Percentiles rank a stretch among this genome's conserved stretches.
Evolutionary conservation across 2,797 vertebrate genomes (phyloP).

Genomic region (Malurus leucopterus): DNA sequence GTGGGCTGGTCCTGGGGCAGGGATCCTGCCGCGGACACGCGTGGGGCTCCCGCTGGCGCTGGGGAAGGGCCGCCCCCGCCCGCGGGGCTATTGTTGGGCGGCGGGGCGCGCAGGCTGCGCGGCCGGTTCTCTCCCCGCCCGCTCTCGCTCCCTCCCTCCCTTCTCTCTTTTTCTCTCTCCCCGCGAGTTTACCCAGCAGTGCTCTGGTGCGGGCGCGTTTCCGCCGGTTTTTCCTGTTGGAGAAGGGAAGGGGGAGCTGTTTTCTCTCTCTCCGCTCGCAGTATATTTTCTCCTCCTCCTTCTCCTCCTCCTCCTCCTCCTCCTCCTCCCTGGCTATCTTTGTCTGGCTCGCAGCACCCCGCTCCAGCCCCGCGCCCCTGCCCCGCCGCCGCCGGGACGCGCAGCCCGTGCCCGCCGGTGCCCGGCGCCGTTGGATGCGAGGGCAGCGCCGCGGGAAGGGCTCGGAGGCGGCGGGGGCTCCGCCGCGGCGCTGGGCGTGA

Average conservation of each 20-base stretch:
- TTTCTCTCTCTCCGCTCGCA: slow-evolving; percentile 10
- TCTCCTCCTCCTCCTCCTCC: neutral
- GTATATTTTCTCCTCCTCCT: slow-evolving; percentile 33
- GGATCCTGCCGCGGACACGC: neutral
- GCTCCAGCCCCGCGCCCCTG: slow-evolving; percentile 2
- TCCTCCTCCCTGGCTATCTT: slow-evolving; percentile 58
- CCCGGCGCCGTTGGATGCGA: neutral
- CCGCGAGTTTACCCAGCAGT: slow-evolving; percentile 55
- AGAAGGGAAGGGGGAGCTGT: slow-evolving; percentile 64
- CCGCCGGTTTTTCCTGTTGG: slow-evolving; percentile 68
- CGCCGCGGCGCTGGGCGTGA: slow-evolving; percentile 9
- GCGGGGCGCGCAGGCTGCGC: neutral
- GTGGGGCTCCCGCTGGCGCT: neutral
- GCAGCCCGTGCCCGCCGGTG: neutral
- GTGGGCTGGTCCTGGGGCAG: neutral
- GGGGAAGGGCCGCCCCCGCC: neutral
- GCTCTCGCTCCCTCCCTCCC: neutral
- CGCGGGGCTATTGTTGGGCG: neutral
- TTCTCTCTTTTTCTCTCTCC: neutral
- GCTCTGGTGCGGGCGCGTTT: slow-evolving; percentile 64
- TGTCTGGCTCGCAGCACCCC: slow-evolving; percentile 56
- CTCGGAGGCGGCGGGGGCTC: neutral
- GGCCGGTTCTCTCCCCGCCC: neutral
- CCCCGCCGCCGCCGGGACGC: slow-evolving; percentile 1
- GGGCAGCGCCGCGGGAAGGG: slow-evolving; percentile 1